Conservation (phyloP, 2,888 invertebrate genomes). For the Mesochorus sp. region DNA sequence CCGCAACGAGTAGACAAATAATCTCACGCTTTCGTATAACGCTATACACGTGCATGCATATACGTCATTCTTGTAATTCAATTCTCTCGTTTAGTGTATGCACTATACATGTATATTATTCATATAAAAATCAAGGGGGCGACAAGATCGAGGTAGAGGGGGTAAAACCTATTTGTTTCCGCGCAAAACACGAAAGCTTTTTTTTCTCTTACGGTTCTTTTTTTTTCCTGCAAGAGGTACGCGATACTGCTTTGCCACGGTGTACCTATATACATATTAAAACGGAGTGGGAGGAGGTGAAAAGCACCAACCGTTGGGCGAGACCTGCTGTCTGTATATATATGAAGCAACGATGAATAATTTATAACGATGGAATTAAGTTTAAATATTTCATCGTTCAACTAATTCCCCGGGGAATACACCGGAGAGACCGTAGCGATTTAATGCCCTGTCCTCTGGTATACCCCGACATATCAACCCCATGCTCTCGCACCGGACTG, state of each 20-base stretch:
- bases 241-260: constrained; percentile 3
- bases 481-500: not conserved
- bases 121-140: not conserved
- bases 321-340: not conserved
- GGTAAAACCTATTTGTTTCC: constrained; percentile 24
- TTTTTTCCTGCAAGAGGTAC: not conserved
- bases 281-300: not conserved
- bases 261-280: not conserved
- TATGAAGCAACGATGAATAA: constrained; percentile 66
- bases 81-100: constrained; percentile 19
- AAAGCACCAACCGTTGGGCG: not conserved
- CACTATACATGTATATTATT: not conserved
- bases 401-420: constrained; percentile 65
- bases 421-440: constrained; percentile 12
- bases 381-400: constrained; percentile 71
- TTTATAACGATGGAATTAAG: constrained; percentile 70
- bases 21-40: constrained; percentile 7
- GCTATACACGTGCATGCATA: not conserved
- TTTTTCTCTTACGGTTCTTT: not conserved
- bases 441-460: not conserved
- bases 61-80: constrained; percentile 37
- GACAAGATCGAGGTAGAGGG: not conserved
- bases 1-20: constrained; percentile 16
- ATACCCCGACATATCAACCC: not conserved
- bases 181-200: constrained; percentile 33